Percentiles rank a stretch among this genome's conserved stretches.
phyloP scores from a whole-genome alignment of 1,140 invertebrate species.

The Drosophila erecta region DNA sequence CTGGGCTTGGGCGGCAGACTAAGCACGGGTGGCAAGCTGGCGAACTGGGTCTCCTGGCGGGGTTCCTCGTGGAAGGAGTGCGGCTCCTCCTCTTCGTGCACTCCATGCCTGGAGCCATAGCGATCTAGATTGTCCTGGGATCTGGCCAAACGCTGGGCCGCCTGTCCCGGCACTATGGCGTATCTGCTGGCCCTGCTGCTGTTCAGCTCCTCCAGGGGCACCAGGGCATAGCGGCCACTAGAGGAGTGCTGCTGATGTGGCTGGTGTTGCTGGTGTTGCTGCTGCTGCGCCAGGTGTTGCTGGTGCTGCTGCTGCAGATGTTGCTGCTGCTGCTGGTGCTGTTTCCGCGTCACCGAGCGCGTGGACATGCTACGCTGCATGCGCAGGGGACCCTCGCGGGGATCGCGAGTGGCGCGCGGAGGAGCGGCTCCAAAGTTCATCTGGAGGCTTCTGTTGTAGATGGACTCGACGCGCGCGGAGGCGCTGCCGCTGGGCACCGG shows the following conservation, averaged over 20 bases:
- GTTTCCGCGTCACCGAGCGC: constrained; percentile 76
- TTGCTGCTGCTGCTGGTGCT: constrained; percentile 49
- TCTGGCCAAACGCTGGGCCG: constrained; percentile 59
- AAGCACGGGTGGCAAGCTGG: constrained; percentile 68
- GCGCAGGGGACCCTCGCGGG: constrained; percentile 81
- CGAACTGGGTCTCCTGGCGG: constrained; percentile 69
- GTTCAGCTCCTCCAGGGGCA: constrained; percentile 85
- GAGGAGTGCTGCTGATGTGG: constrained; percentile 33
- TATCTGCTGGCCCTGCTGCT: constrained; percentile 55
- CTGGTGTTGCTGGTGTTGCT: constrained; percentile 31
- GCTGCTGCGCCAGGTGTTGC: constrained; percentile 8
- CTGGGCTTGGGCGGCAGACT: constrained; percentile 42
- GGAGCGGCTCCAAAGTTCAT: constrained; percentile 76
- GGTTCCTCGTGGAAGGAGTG: constrained; percentile 77
- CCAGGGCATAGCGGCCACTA: constrained; percentile 84
- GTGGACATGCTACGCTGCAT: constrained; percentile 83
- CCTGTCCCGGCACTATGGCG: constrained; percentile 63
- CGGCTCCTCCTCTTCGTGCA: constrained; percentile 71
- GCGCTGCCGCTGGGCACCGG: constrained; percentile 61
- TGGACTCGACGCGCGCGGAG: constrained; percentile 54
- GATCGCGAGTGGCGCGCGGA: constrained; percentile 59
- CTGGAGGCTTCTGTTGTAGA: constrained; percentile 79
- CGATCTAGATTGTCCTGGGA: constrained; percentile 79
- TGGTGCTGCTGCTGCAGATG: constrained; percentile 37
- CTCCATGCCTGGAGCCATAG: constrained; percentile 55